Base-by-base conservation (phyloP, 2,888 invertebrate genomes). In the Merodon equestris region DNA sequence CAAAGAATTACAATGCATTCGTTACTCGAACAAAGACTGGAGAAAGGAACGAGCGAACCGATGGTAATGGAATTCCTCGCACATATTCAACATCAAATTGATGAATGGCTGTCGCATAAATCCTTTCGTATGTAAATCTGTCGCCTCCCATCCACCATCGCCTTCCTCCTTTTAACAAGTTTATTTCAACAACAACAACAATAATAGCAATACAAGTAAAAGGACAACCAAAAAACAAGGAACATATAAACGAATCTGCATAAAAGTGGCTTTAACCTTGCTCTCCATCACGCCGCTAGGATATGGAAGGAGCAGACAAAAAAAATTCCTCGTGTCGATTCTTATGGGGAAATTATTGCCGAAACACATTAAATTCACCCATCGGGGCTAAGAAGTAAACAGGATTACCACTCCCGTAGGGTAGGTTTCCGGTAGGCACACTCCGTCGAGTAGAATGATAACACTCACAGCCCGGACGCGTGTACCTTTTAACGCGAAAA, bases 61-160 rank as follows among this genome's bases (percentile, higher is more conserved):
- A 48, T 44, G 17, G 57, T 64, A 58, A 64, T 68, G 47, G 38
- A 60, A 79, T 79, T 74, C 79, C 68, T 79, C 54, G 64, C 74
- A 79, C 79, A 79, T 74, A 79, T 63, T 74, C 79, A 79, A 68
- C 79, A 79, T 79, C 74, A 79, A 74, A 73, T 79, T 79, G 79
- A 79, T 79, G 79, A 74, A 79, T 79, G 74, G 74, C 54, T 79
- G 79, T 79, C 79, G 74, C 60, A 79, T 79, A 74, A 79, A 79
- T 79, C 79, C 74, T 79, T 79, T 79, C 68, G 53, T 74, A 79
- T 79, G 79, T 64, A 79, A 79, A 79, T 79, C 74, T 68, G 34
- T 38, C 12, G 10, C 17, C 18, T 14, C 12, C 5, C 9, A 10
- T 12, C 51, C 67, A 56, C n/a, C n/a, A n/a, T n/a, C n/a, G n/a